Conservation (phyloP, 1,140 invertebrate genomes). For the Atta cephalotes region DNA sequence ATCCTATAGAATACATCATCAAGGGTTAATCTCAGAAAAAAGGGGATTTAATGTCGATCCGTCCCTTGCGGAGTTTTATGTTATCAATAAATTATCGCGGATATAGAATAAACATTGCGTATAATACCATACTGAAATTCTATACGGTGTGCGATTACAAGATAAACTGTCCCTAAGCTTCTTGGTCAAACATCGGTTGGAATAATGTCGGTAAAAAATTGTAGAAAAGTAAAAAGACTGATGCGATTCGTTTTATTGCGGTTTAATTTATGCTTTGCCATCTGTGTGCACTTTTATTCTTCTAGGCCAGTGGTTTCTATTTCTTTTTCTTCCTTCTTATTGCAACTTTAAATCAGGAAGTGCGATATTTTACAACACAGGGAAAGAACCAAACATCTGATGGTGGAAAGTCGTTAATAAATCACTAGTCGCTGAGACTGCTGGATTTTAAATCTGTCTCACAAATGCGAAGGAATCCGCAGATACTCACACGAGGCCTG, state of each 20-base stretch:
- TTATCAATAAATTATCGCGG: conserved; percentile 53
- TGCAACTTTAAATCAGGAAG: conserved; percentile 63
- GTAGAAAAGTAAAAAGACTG: conserved; percentile 22
- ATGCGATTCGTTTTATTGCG: conserved; percentile 65
- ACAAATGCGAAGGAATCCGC: conserved; percentile 52
- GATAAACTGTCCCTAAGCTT: conserved; percentile 3
- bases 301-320: conserved; percentile 15
- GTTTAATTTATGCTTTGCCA: conserved; percentile 66
- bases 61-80: conserved; percentile 42
- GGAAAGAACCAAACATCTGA: conserved; percentile 57
- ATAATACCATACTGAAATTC: conserved; percentile 43
- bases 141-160: conserved; percentile 38
- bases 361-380: conserved; percentile 64
- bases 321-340: background rate
- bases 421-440: conserved; percentile 65
- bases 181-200: conserved; percentile 41
- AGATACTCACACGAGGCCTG: background rate
- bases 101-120: conserved; percentile 51
- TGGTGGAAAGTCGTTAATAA: conserved; percentile 62
- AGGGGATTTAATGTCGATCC: conserved; percentile 39
- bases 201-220: conserved; percentile 55
- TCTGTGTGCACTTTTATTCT: conserved; percentile 54
- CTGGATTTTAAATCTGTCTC: conserved; percentile 46
- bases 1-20: conserved; percentile 9
- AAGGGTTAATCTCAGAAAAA: conserved; percentile 44